Conservation (phyloP, 2,888 invertebrate species). For the Orchesella flavescens region DNA sequence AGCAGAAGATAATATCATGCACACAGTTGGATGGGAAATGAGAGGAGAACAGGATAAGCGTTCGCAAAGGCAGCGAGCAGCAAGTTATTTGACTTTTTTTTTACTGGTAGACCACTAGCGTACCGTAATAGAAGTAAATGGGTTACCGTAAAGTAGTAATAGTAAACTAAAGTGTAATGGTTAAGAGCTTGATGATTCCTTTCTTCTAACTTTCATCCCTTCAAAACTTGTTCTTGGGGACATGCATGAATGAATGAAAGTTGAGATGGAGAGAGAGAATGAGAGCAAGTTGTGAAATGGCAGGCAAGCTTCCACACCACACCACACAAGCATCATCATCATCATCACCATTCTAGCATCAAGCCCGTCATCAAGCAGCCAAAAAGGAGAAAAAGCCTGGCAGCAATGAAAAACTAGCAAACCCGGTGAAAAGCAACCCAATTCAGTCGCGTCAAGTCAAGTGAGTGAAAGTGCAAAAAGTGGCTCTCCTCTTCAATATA, state of each 20-base stretch:
- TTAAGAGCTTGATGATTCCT: constrained; percentile 43
- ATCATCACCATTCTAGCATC: constrained; percentile 12
- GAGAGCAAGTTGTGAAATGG: constrained; percentile 41
- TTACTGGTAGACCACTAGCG: constrained; percentile 16
- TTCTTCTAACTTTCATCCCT: constrained; percentile 40
- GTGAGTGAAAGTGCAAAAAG: constrained; percentile 58
- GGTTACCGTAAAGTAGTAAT: constrained; percentile 46
- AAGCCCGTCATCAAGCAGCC: constrained; percentile 6
- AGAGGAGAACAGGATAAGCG: constrained; percentile 5
- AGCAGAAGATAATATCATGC: no score
- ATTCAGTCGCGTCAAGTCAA: constrained; percentile 55
- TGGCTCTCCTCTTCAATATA: constrained; percentile 48
- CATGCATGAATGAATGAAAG: constrained; percentile 49
- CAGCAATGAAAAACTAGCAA: constrained; percentile 23
- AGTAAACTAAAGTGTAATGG: constrained; percentile 40
- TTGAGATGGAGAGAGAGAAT: constrained; percentile 7
- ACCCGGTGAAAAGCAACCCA: constrained; percentile 46
- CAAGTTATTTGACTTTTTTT: constrained; percentile 44
- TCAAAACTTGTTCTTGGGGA: constrained; percentile 41
- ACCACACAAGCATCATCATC: constrained; percentile 38
- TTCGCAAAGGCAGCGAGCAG: not conserved
- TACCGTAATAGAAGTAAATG: constrained; percentile 49
- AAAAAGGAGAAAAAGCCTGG: constrained; percentile 38
- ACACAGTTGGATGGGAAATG: not conserved
- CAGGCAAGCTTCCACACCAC: constrained; percentile 12